These are phyloP conservation scores for Ectemnius lituratus DNA, from an alignment of 2,888 invertebrate genomes.

Conservation along the genomic window DNA sequence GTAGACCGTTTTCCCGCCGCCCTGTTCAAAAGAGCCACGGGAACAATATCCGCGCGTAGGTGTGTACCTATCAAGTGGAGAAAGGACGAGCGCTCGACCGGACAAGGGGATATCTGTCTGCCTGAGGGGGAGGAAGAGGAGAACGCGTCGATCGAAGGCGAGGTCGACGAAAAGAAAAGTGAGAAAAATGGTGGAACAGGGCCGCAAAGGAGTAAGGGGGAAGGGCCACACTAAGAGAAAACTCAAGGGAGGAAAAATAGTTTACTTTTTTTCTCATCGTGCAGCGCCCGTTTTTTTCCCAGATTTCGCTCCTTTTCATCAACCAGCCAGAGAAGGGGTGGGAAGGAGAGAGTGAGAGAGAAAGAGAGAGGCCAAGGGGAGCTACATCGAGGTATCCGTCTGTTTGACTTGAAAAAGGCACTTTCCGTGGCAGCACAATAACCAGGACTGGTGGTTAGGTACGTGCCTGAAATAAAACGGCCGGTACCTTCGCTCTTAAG, in stretches of 20 bases:
- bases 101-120: slow-evolving; percentile 6
- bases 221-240: slow-evolving; percentile 12
- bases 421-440: slow-evolving; percentile 75
- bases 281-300: slow-evolving; percentile 61
- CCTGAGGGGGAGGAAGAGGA: not conserved
- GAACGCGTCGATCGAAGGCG: not conserved
- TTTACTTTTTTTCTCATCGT: slow-evolving; percentile 58
- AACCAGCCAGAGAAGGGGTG: slow-evolving; percentile 62
- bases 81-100: slow-evolving; percentile 4
- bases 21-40: slow-evolving; percentile 21
- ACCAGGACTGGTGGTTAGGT: slow-evolving; percentile 73
- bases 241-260: slow-evolving; percentile 53
- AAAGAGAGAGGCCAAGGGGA: slow-evolving; percentile 26
- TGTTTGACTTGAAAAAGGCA: slow-evolving; percentile 73
- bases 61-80: not conserved
- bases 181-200: slow-evolving; percentile 6
- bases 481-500: slow-evolving; percentile 60
- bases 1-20: not conserved
- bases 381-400: slow-evolving; percentile 61
- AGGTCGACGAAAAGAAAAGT: not conserved
- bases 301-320: slow-evolving; percentile 69
- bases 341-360: slow-evolving; percentile 47
- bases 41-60: not conserved
- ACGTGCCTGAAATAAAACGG: slow-evolving; percentile 75
- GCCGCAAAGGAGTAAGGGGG: slow-evolving; percentile 14